Percentiles rank a stretch among this genome's conserved stretches.
phyloP scores from a whole-genome alignment of 2,888 invertebrate genomes.

The Leptinotarsa rubiginosa region DNA sequence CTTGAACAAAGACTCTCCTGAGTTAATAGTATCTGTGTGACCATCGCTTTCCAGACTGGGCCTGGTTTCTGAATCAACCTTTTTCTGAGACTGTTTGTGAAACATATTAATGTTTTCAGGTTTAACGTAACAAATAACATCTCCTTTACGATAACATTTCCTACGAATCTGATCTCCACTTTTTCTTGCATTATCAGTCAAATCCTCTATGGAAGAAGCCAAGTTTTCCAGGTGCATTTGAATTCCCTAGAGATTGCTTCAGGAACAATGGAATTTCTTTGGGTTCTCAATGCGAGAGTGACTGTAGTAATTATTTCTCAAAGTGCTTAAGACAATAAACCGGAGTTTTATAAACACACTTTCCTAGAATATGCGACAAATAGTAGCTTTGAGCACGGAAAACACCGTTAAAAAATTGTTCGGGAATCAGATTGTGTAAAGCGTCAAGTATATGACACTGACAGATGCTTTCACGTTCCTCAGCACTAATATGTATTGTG shows the following conservation, averaged over 20 bases:
- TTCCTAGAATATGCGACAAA: not conserved
- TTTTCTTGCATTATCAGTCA: not conserved
- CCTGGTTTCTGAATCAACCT: not conserved
- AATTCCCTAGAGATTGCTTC: not conserved
- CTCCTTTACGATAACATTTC: slow-evolving; percentile 47
- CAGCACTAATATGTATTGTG: not conserved
- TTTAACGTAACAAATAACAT: slow-evolving; percentile 49
- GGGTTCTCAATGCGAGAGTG: not conserved
- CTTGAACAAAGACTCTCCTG: slow-evolving; percentile 55
- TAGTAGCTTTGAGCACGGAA: not conserved
- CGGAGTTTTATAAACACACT: not conserved
- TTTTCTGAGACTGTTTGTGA: slow-evolving; percentile 18
- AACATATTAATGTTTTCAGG: slow-evolving; percentile 49
- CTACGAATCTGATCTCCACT: not conserved
- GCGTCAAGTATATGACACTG: not conserved
- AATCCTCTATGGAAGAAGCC: not conserved
- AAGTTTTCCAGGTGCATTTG: not conserved
- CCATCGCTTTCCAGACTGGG: slow-evolving; percentile 2
- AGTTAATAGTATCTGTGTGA: slow-evolving; percentile 44
- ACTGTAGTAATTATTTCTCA: too few species aligned
- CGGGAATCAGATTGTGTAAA: not conserved
- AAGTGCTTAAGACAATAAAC: too few species aligned
- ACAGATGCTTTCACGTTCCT: not conserved
- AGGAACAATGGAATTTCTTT: not conserved
- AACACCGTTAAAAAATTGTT: not conserved